phyloP scores from a whole-genome alignment of 2,797 vertebrate species.

The Allobates femoralis region DNA sequence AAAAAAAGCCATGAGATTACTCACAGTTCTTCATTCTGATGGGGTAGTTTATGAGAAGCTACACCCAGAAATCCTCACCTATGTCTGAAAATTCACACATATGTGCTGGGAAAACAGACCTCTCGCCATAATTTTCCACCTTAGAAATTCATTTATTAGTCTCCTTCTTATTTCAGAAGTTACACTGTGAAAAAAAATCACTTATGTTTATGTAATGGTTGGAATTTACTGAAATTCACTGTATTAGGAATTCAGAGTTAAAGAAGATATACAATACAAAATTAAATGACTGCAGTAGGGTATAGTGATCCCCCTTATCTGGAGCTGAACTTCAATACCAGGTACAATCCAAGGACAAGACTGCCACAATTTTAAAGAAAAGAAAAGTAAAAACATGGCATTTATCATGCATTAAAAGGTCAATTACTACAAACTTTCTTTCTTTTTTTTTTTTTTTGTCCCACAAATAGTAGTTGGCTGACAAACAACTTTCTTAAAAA shows the following conservation, averaged over 20 bases:
- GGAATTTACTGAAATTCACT: background rate
- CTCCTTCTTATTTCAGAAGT: background rate
- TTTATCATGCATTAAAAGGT: no score
- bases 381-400: no score
- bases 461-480: background rate
- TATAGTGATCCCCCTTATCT: background rate
- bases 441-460: background rate
- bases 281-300: background rate
- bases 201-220: background rate
- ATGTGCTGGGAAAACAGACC: conserved; percentile 36
- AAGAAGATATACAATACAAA: background rate
- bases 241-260: background rate
- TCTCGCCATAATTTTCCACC: conserved; percentile 40
- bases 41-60: conserved; percentile 44
- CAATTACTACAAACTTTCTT: background rate
- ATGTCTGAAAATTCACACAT: conserved; percentile 56
- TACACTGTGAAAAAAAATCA: background rate
- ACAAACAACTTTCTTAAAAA: background rate
- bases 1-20: conserved; percentile 29
- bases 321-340: background rate
- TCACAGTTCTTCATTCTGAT: conserved; percentile 28
- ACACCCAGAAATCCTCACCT: conserved; percentile 52
- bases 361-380: no score
- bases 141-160: conserved; percentile 24
- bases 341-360: no score